phyloP scores from a whole-genome alignment of 2,888 invertebrate genomes.

The Heliconius aoede region DNA sequence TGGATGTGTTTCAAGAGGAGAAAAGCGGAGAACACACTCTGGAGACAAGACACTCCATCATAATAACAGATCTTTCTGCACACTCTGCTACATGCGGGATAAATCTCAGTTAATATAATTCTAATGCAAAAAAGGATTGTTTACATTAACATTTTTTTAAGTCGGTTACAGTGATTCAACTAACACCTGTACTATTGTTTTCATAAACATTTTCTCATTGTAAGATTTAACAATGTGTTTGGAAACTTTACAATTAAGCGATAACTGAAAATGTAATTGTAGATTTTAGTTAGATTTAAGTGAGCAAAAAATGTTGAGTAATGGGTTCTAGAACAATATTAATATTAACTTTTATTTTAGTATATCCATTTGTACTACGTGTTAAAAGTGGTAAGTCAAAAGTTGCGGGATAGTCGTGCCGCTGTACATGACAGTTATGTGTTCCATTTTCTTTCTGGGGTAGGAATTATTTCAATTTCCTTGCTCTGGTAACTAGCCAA shows the following conservation, averaged over 20 bases:
- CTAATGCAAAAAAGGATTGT: background rate
- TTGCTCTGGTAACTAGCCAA: background rate
- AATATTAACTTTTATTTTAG: background rate
- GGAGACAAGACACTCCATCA: too few relatives aligned
- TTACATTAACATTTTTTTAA: background rate
- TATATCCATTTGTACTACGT: background rate
- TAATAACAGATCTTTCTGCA: too few relatives aligned
- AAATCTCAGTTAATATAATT: background rate
- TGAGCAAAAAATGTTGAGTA: conserved; percentile 30
- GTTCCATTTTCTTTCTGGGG: background rate
- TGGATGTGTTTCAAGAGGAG: too few relatives aligned
- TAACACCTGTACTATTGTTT: conserved; percentile 19
- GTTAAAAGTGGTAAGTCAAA: background rate
- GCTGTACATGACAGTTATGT: too few relatives aligned
- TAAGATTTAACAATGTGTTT: conserved; percentile 16
- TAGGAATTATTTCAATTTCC: background rate
- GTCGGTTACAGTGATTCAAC: background rate
- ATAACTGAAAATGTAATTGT: conserved; percentile 8
- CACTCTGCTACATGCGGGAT: too few relatives aligned
- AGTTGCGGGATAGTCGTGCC: too few relatives aligned
- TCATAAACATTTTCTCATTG: conserved; percentile 5
- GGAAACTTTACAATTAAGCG: conserved; percentile 1
- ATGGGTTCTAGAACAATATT: conserved; percentile 32
- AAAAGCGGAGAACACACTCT: too few relatives aligned
- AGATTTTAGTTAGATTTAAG: conserved; percentile 1